Percentiles rank a stretch among this genome's conserved stretches.
Evolutionary conservation across 23 tunicate species (phyloP).

Genomic region (Ciona savignyi): DNA sequence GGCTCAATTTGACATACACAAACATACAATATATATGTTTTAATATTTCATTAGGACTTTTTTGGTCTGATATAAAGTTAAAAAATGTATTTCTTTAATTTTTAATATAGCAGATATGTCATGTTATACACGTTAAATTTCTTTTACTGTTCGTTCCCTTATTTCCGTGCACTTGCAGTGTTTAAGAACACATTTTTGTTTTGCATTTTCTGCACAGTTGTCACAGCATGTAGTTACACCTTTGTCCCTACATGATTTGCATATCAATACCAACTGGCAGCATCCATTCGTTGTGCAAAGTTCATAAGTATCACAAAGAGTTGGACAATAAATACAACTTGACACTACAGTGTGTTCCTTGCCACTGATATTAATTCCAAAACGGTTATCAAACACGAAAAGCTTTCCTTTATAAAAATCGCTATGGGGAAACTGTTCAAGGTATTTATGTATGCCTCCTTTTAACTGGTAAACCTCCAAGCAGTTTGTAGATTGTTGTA

Average conservation of each 20-base stretch:
- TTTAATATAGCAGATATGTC: too few species aligned
- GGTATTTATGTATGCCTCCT: conserved; percentile 89
- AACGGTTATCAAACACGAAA: conserved; percentile 83
- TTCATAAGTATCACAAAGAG: conserved; percentile 30
- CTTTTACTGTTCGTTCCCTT: conserved; percentile 1
- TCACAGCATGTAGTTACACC: conserved; percentile 32
- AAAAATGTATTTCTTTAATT: too few species aligned
- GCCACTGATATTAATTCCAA: conserved; percentile 22
- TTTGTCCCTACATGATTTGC: conserved; percentile 23
- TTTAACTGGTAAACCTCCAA: conserved; percentile 54
- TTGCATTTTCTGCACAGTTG: conserved; percentile 20
- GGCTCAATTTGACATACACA: too few species aligned
- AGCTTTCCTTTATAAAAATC: conserved; percentile 61
- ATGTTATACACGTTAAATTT: not conserved
- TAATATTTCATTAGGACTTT: too few species aligned
- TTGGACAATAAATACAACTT: conserved; percentile 34
- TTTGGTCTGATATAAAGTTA: too few species aligned
- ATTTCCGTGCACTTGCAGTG: conserved; percentile 42
- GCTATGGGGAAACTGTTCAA: conserved; percentile 69
- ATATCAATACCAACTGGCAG: conserved; percentile 56
- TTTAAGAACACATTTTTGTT: not conserved
- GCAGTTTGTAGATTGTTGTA: conserved; percentile 51
- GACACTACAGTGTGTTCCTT: conserved; percentile 20
- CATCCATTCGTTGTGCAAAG: conserved; percentile 41
- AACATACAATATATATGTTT: too few species aligned